phyloP scores from a whole-genome alignment of 2,888 invertebrate species.

The Empis livida region DNA sequence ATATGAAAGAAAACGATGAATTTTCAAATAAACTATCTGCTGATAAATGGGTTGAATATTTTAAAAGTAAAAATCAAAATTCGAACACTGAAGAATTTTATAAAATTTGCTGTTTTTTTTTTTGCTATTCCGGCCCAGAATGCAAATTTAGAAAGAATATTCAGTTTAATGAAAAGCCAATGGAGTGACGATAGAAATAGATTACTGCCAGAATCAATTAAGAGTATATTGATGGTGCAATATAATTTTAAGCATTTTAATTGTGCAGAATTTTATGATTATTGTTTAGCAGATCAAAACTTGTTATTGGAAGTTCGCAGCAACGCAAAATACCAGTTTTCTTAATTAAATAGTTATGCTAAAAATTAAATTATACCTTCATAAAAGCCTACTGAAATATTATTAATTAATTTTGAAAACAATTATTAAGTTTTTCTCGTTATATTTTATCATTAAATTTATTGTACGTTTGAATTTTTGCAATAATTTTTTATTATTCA shows the following conservation, averaged over 20 bases:
- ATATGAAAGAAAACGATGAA: no score
- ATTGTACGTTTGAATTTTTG: neutral
- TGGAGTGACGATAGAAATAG: neutral
- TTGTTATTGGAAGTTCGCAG: neutral
- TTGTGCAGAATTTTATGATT: neutral
- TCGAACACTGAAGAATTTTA: neutral
- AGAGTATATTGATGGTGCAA: neutral
- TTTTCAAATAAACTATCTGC: no score
- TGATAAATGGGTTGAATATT: neutral
- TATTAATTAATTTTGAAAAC: neutral
- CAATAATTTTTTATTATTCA: no score
- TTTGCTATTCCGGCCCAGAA: neutral
- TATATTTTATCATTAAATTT: neutral
- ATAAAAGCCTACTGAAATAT: neutral
- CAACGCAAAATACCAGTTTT: neutral
- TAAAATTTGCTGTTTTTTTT: neutral
- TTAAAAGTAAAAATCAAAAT: neutral
- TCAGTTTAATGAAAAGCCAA: neutral
- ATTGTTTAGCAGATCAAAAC: neutral
- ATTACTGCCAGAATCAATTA: neutral
- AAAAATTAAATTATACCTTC: neutral
- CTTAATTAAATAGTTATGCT: neutral
- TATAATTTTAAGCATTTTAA: neutral
- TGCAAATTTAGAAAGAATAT: neutral
- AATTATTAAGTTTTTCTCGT: neutral